Evolutionary conservation across 2,113 vertebrate species (phyloP), one percentile per base, ranked within the genome.

Genomic region (Crypturellus undulatus): DNA sequence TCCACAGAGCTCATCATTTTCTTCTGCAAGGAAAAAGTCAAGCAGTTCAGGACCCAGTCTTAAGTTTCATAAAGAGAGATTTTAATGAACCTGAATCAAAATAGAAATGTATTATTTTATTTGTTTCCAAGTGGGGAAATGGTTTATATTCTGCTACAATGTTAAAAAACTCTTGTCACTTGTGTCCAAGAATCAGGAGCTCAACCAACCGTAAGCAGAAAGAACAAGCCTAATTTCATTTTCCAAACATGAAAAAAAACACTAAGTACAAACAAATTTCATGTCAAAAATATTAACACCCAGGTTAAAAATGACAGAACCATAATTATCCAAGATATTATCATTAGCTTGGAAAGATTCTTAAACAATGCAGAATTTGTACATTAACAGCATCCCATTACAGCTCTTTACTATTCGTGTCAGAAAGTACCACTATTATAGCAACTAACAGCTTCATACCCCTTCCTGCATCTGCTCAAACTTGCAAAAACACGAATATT

Each of bases 381-480:
- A 43, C 0, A 0, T 83, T 76, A 28, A 2, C 87, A 83, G 84
- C 25, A 63, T 85, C 94, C 94, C 25, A 0, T 63, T 79, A 64
- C 10, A 45, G 79, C 60, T 86, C 79, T 3, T 68, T 78, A 65
- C 56, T 92, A 32, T 68, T 76, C 84, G 78, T 68, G 78, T 84
- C 84, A 73, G 94, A 69, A 72, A 83, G 92, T 89, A 90, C 56
- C 52, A 12, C 92, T 12, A 10, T 93, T 83, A 73, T 88, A 34
- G 91, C 93, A 89, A 73, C 77, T 54, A 67, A 75, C 83, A 92
- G 84, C 89, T 92, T 90, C 89, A 89, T 81, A 76, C 59, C 69
- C 75, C 83, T 95, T 79, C 80, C 77, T 93, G 89, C 92, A 91
- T 95, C 96, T 85, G 89, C 88, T 84, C 84, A 79, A 69, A 78